Evolutionary conservation across 2,113 vertebrate genomes (phyloP), one percentile per base, ranked within the genome.

Genomic region (Aphelocoma coerulescens): DNA sequence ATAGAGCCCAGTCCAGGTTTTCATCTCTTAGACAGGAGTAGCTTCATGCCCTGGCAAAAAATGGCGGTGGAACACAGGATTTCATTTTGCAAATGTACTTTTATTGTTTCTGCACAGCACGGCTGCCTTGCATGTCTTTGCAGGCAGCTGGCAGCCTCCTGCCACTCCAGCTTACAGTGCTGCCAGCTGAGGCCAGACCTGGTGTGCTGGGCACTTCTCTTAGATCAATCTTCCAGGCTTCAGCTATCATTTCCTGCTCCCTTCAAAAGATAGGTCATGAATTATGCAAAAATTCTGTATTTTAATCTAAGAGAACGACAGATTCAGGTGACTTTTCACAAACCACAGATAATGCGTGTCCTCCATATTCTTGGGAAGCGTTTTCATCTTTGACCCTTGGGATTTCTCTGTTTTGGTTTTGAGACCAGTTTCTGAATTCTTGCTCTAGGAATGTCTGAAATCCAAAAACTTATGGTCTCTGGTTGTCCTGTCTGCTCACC

Each of bases 121-220:
- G 0, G 27, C 19, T 89, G 58, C 67, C 54, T 63, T 0, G 0
- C 22, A 16, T 1, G 0, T 35, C 44, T 51, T 51, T 80, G 75
- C 54, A 58, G 74, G 74, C 78, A 61, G 62, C 61, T 81, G 77
- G 69, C 74, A 52, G 10, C 13, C 74, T 63, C 57, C 82, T 74
- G 74, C 66, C 32, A 3, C 44, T 30, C 26, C 65, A 52, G 46
- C 43, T 23, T 20, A 32, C 41, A 16, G 44, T 26, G 20, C 74
- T 82, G 58, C 62, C 6, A 30, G 23, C 49, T 13, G 33, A 30
- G 41, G 19, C 67, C 59, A 61, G 59, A 11, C 43, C 26, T 6
- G 11, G 8, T 30, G 17, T 4, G 6, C 66, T 35, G 62, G 74
- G 27, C 44, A 17, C 20, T 67, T 48, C 19, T 52, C 63, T 57